These are phyloP conservation scores for Coendou prehensilis DNA, from an alignment of 2,797 vertebrate genomes.

Conservation along the genomic window DNA sequence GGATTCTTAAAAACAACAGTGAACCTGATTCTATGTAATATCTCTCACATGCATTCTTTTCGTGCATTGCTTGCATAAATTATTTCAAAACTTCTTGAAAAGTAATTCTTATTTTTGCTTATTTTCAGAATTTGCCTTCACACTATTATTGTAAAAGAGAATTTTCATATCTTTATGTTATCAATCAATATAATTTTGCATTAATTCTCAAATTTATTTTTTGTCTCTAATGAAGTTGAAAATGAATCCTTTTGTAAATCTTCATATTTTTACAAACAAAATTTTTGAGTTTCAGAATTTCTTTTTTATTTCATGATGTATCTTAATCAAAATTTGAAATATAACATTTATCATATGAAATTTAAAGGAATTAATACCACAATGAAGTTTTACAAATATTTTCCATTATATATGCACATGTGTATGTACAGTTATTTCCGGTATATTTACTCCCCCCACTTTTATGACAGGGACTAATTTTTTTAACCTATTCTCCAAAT, in stretches of 20 bases:
- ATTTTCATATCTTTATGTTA: slow-evolving; percentile 46
- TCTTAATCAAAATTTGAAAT: slow-evolving; percentile 49
- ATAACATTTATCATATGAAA: slow-evolving; percentile 22
- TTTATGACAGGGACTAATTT: background rate
- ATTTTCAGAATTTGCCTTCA: slow-evolving; percentile 40
- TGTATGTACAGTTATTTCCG: background rate
- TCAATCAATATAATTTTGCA: background rate
- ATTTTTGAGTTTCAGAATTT: background rate
- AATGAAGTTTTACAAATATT: background rate
- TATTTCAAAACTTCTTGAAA: slow-evolving; percentile 53
- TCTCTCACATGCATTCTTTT: slow-evolving; percentile 29
- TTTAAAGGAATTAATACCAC: slow-evolving; percentile 34
- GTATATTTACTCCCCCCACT: background rate
- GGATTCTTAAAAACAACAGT: slow-evolving; percentile 38
- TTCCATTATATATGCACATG: background rate
- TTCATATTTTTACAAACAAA: background rate
- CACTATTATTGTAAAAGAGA: slow-evolving; percentile 53
- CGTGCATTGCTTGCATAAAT: slow-evolving; percentile 12
- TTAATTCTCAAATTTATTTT: slow-evolving; percentile 20
- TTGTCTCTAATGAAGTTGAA: slow-evolving; percentile 37
- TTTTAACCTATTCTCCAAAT: background rate
- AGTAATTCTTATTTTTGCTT: background rate
- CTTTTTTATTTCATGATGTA: background rate
- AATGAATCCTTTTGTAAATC: slow-evolving; percentile 30
- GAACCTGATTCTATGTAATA: background rate